phyloP scores from a whole-genome alignment of 2,797 vertebrate genomes.

The Vultur gryphus region DNA sequence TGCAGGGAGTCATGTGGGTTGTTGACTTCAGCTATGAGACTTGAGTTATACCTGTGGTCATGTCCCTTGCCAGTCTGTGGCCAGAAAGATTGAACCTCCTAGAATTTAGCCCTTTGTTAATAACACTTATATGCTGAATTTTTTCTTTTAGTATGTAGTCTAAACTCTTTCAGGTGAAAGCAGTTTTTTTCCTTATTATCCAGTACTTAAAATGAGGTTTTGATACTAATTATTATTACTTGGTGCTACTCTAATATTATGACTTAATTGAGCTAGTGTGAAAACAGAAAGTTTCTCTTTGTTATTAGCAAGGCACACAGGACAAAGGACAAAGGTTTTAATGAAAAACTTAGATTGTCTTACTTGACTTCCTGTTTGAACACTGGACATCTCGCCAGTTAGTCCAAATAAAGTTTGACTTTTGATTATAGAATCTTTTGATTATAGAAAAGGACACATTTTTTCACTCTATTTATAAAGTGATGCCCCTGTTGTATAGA shows the following conservation, averaged over 20 bases:
- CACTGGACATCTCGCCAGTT: neutral
- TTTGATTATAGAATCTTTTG: neutral
- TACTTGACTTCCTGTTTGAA: neutral
- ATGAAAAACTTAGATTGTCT: neutral
- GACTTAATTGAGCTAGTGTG: neutral
- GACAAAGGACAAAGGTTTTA: neutral
- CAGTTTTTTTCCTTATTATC: neutral
- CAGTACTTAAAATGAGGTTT: neutral
- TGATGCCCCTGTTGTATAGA: neutral
- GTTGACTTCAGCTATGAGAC: neutral
- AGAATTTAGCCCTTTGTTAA: neutral
- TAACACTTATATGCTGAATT: neutral
- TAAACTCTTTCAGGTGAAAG: neutral
- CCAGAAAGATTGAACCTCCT: neutral
- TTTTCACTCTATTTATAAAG: neutral
- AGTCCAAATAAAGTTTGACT: neutral
- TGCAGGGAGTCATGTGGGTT: neutral
- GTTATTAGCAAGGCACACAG: neutral
- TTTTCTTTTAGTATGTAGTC: neutral
- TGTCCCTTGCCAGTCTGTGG: neutral
- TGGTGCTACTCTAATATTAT: neutral
- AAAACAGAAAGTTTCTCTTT: neutral
- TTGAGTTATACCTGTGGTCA: fast-evolving
- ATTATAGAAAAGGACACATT: neutral
- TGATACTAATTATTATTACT: neutral